Conservation (phyloP, 2,888 invertebrate genomes). For the Tetragonisca angustula region DNA sequence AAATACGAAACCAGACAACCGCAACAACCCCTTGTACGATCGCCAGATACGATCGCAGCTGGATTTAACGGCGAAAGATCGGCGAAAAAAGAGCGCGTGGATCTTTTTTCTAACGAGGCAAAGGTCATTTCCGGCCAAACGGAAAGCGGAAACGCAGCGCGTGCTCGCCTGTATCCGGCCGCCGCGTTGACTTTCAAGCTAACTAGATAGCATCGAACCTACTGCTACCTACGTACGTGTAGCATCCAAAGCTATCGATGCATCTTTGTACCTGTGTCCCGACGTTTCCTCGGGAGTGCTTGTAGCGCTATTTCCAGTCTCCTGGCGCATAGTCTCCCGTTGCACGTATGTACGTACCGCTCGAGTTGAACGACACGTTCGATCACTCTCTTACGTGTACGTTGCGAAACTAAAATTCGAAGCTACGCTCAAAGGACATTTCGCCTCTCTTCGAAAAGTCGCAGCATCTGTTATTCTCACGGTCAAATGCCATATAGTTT, state of each 20-base stretch:
- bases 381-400: too few relatives aligned
- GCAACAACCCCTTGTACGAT: not conserved
- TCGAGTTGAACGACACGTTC: not conserved
- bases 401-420: not conserved
- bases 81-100: constrained; percentile 54
- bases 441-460: too few relatives aligned
- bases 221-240: not conserved
- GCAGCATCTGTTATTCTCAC: not conserved
- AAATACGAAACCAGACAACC: not conserved
- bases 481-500: not conserved
- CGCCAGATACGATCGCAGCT: too few relatives aligned
- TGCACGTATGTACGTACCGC: not conserved
- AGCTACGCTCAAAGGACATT: not conserved
- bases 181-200: constrained; percentile 7
- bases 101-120: constrained; percentile 73
- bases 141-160: constrained; percentile 76
- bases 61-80: constrained; percentile 24
- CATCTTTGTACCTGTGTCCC: constrained; percentile 13
- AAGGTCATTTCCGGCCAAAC: constrained; percentile 77
- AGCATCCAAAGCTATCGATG: not conserved
- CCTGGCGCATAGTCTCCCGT: not conserved
- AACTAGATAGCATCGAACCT: constrained; percentile 30
- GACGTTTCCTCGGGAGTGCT: not conserved
- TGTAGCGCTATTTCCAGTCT: not conserved
- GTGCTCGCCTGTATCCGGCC: constrained; percentile 77